Percentiles rank a stretch among this genome's conserved stretches.
Conservation (phyloP, 2,113 vertebrate species). For the Mormoops blainvillei region DNA sequence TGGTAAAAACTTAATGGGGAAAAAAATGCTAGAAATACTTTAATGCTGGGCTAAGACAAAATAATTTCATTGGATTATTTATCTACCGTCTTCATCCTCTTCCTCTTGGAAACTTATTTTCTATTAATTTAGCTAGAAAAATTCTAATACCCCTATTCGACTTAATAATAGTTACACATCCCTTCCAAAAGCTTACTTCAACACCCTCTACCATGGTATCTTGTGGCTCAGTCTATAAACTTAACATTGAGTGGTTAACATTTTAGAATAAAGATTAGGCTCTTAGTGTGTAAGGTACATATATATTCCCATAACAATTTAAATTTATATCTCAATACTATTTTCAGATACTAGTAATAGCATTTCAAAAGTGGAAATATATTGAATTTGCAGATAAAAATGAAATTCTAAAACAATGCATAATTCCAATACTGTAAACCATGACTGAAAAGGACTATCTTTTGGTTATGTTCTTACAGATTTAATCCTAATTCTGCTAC, state of each 20-base stretch:
- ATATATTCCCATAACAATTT: not conserved
- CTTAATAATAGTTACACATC: not conserved
- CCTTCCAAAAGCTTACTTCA: not conserved
- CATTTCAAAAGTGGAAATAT: not conserved
- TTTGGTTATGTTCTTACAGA: not conserved
- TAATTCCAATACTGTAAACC: not conserved
- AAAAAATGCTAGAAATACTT: not conserved
- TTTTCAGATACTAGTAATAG: not conserved
- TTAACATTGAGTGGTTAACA: not conserved
- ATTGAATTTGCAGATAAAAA: slow-evolving; percentile 10
- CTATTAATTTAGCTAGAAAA: not conserved
- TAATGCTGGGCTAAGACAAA: not conserved
- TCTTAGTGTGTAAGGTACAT: not conserved
- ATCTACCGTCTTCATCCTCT: not conserved
- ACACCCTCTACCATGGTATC: not conserved
- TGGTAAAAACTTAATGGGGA: not conserved
- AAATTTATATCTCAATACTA: not conserved
- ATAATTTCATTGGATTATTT: not conserved
- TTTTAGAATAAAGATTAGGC: not conserved
- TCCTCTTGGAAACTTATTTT: not conserved
- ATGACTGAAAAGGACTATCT: not conserved
- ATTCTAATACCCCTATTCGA: not conserved
- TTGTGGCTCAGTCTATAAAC: not conserved
- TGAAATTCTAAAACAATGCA: not conserved
- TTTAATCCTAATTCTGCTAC: not conserved